These are phyloP conservation scores for Sardina pilchardus DNA, from an alignment of 2,113 vertebrate genomes.

Conservation along the genomic window DNA sequence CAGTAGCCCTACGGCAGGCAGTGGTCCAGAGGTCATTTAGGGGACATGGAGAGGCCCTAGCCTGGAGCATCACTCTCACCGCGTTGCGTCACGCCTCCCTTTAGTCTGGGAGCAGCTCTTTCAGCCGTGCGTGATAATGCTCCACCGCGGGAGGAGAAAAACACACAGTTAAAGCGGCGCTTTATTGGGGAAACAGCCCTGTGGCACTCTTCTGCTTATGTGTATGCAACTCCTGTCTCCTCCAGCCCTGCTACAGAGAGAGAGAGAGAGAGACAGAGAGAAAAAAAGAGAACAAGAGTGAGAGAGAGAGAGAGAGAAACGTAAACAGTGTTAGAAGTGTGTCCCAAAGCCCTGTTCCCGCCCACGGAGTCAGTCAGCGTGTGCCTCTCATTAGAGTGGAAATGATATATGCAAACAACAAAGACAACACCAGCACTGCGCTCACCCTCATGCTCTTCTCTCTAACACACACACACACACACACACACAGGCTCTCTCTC, in stretches of 20 bases:
- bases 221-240: neutral
- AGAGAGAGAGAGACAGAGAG: neutral
- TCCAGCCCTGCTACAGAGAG: neutral
- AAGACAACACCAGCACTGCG: slow-evolving; percentile 52
- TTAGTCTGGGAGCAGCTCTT: too few relatives aligned
- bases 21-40: too few relatives aligned
- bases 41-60: too few relatives aligned
- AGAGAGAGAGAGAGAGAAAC: slow-evolving; percentile 35
- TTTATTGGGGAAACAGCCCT: too few relatives aligned
- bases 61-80: too few relatives aligned
- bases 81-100: too few relatives aligned
- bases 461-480: neutral
- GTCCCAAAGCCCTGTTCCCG: slow-evolving; percentile 59
- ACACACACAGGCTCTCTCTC: too few relatives aligned
- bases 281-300: slow-evolving; percentile 17
- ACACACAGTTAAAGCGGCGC: too few relatives aligned
- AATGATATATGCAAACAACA: slow-evolving; percentile 75
- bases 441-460: neutral
- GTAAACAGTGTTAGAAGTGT: slow-evolving; percentile 52
- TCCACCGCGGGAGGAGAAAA: too few relatives aligned
- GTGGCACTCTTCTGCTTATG: too few relatives aligned
- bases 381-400: slow-evolving; percentile 68
- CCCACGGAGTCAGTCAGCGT: slow-evolving; percentile 58
- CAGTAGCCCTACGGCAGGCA: too few relatives aligned
- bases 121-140: too few relatives aligned